Percentiles rank a stretch among this genome's conserved stretches.
These are phyloP conservation scores for Agelastica alni DNA, from an alignment of 2,888 invertebrate species.

Conservation along the genomic window DNA sequence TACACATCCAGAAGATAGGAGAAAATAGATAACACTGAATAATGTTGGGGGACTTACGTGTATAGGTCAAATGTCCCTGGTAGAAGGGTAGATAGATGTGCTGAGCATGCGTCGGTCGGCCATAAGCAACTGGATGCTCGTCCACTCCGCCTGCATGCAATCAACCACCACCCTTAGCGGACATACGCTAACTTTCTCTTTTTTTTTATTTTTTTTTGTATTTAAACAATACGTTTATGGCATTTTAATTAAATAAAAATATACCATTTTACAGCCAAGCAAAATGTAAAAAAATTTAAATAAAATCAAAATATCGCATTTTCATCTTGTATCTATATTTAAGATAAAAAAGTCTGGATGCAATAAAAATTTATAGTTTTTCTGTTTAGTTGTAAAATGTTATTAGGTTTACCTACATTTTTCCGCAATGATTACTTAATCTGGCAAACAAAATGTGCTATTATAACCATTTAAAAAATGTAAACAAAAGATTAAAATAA, in stretches of 20 bases:
- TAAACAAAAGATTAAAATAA: neutral
- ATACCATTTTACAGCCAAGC: too few relatives aligned
- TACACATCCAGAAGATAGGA: neutral
- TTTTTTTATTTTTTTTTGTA: too few relatives aligned
- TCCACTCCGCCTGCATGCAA: constrained; percentile 57
- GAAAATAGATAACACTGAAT: constrained; percentile 11
- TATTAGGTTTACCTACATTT: constrained; percentile 1
- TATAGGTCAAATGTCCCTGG: constrained; percentile 79
- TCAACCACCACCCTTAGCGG: constrained; percentile 49
- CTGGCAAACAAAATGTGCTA: neutral
- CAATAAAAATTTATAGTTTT: too few relatives aligned
- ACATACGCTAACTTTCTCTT: constrained; percentile 33
- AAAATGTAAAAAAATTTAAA: too few relatives aligned
- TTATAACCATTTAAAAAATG: neutral
- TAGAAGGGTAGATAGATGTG: constrained; percentile 83
- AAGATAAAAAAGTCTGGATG: too few relatives aligned
- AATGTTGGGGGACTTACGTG: constrained; percentile 68
- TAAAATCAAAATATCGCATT: too few relatives aligned
- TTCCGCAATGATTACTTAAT: neutral
- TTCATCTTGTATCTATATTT: too few relatives aligned
- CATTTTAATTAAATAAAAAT: too few relatives aligned
- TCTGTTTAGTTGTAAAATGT: neutral
- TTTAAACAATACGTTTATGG: too few relatives aligned
- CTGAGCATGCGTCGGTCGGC: constrained; percentile 76
- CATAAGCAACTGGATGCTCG: constrained; percentile 59